phyloP scores from a whole-genome alignment of 2,888 invertebrate species.

The Oscheius sp. region DNA sequence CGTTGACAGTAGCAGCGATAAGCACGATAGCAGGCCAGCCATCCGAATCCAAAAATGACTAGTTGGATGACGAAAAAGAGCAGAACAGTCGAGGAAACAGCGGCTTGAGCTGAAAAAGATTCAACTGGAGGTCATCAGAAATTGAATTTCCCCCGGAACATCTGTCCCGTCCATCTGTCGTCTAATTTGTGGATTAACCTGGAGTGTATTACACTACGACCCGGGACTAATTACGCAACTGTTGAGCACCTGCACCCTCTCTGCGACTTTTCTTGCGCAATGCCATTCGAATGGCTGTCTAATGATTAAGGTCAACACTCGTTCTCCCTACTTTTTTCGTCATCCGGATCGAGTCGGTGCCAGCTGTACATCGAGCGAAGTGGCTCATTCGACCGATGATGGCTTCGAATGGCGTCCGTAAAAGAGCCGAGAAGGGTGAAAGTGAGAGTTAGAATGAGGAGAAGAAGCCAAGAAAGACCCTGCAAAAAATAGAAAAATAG shows the following conservation, averaged over 20 bases:
- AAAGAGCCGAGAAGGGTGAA: slow-evolving; percentile 34
- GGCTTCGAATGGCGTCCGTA: slow-evolving; percentile 33
- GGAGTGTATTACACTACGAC: slow-evolving; percentile 10
- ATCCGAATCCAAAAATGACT: slow-evolving; percentile 32
- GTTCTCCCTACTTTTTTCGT: slow-evolving; percentile 37
- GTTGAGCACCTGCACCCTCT: slow-evolving; percentile 3
- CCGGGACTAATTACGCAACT: slow-evolving; percentile 9
- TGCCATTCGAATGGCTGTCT: neutral
- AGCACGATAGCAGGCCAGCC: slow-evolving; percentile 30
- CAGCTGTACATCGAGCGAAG: slow-evolving; percentile 36
- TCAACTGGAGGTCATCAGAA: too few species aligned
- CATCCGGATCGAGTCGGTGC: slow-evolving; percentile 40
- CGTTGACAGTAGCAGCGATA: slow-evolving; percentile 34
- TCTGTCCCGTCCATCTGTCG: slow-evolving; percentile 9
- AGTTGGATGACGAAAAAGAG: slow-evolving; percentile 23
- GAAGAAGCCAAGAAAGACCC: slow-evolving; percentile 30
- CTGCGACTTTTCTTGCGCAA: neutral
- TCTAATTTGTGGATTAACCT: slow-evolving; percentile 20
- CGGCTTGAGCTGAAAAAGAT: slow-evolving; percentile 39
- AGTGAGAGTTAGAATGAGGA: slow-evolving; percentile 24
- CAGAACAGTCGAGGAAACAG: slow-evolving; percentile 30
- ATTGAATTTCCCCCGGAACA: neutral
- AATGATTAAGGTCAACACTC: slow-evolving; percentile 6
- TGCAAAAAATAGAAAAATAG: neutral
- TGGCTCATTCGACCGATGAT: slow-evolving; percentile 31